Conservation (phyloP, 2,797 vertebrate genomes). For the Hippocampus kuda region DNA sequence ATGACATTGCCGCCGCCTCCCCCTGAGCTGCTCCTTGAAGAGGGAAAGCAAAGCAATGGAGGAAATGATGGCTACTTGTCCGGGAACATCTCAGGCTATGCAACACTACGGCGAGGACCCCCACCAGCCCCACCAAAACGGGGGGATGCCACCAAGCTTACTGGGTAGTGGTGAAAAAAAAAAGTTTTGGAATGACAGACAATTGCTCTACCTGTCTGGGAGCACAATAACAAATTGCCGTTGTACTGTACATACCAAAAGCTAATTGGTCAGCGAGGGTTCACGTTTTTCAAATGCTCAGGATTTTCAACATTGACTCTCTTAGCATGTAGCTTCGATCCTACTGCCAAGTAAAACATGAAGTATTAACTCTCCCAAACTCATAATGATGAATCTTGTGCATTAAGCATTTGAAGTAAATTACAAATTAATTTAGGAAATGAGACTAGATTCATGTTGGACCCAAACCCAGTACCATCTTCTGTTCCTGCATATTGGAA, state of each 20-base stretch:
- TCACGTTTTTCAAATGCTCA: slow-evolving; percentile 29
- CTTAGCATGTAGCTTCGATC: slow-evolving; percentile 27
- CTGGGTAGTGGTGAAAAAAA: slow-evolving; percentile 64
- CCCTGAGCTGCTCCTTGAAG: slow-evolving; percentile 81
- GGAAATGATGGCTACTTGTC: slow-evolving; percentile 68
- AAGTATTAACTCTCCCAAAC: neutral
- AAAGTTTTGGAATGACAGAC: slow-evolving; percentile 6
- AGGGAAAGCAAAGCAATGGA: slow-evolving; percentile 68
- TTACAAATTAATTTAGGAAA: slow-evolving; percentile 28
- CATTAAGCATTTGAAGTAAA: slow-evolving; percentile 20
- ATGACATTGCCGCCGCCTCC: slow-evolving; percentile 82
- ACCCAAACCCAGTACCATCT: slow-evolving; percentile 49
- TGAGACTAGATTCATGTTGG: slow-evolving; percentile 39
- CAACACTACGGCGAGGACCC: slow-evolving; percentile 86
- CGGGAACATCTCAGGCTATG: slow-evolving; percentile 90
- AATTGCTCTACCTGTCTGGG: slow-evolving; percentile 4
- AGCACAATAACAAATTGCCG: slow-evolving; percentile 10
- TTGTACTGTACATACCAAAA: slow-evolving; percentile 36
- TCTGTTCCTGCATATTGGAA: slow-evolving; percentile 49
- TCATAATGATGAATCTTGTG: slow-evolving; percentile 16
- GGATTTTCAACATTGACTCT: slow-evolving; percentile 12
- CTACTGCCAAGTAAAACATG: slow-evolving; percentile 3
- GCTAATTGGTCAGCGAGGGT: slow-evolving; percentile 35
- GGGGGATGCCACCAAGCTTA: slow-evolving; percentile 90
- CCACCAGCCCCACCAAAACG: slow-evolving; percentile 89